Conservation (phyloP, 2,797 vertebrate genomes). For the Astyanax mexicanus region DNA sequence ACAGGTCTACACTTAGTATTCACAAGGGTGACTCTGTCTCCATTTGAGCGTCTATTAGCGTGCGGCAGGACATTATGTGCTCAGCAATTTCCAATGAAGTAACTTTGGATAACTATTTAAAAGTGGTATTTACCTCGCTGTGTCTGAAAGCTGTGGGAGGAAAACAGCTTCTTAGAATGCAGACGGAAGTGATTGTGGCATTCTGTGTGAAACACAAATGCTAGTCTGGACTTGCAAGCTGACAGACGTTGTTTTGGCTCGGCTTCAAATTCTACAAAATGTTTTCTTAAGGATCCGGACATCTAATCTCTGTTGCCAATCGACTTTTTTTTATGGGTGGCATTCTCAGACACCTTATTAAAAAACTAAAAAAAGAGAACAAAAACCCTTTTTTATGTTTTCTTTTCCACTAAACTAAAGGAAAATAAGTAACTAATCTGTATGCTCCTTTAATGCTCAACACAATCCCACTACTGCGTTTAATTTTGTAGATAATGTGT, state of each 20-base stretch:
- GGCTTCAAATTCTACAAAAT: neutral
- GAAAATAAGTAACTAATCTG: too few relatives aligned
- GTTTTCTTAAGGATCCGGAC: neutral
- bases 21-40: neutral
- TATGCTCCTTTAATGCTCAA: too few relatives aligned
- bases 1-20: conserved; percentile 20
- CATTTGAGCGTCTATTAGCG: conserved; percentile 6
- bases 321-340: neutral
- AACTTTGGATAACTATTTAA: neutral
- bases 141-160: too few relatives aligned
- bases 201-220: neutral
- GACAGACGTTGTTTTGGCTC: neutral
- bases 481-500: too few relatives aligned
- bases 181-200: neutral
- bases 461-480: too few relatives aligned
- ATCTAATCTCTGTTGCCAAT: neutral
- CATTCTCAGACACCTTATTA: neutral
- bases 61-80: neutral
- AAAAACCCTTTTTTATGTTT: too few relatives aligned
- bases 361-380: neutral
- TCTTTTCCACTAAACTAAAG: neutral
- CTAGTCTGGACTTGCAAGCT: neutral
- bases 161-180: neutral
- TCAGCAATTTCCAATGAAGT: neutral
- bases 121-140: neutral